Conservation (phyloP, 2,888 invertebrate genomes). For the Blastobasis lacticolella region DNA sequence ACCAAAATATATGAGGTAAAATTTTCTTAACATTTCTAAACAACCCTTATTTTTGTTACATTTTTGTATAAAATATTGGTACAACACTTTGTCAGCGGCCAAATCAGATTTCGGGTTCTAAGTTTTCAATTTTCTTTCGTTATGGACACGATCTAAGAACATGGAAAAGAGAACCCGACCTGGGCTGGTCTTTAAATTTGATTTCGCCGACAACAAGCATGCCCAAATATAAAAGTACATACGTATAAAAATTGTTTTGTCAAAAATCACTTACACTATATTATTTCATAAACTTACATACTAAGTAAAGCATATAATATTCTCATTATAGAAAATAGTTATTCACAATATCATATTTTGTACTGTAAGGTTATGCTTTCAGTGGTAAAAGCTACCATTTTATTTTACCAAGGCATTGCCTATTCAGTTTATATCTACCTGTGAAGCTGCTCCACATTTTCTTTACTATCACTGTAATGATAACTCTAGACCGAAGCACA, state of each 20-base stretch:
- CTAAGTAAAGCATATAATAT: conserved; percentile 66
- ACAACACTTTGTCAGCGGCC: conserved; percentile 30
- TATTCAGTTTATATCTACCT: no score
- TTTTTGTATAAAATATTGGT: conserved; percentile 29
- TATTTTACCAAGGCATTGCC: no score
- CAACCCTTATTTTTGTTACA: conserved; percentile 29
- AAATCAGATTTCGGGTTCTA: conserved; percentile 4
- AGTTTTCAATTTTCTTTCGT: no score
- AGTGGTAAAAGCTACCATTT: not conserved
- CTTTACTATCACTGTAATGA: not conserved
- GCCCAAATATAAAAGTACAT: conserved; percentile 24
- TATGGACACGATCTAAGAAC: no score
- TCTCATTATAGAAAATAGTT: conserved; percentile 50
- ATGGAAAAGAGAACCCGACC: no score
- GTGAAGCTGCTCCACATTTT: no score
- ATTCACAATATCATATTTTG: conserved; percentile 66
- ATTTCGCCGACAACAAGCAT: no score
- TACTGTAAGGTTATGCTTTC: conserved; percentile 64
- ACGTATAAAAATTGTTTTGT: conserved; percentile 44
- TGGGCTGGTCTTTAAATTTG: no score
- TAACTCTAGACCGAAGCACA: conserved; percentile 8
- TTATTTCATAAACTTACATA: conserved; percentile 36
- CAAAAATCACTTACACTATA: conserved; percentile 24
- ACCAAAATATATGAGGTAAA: conserved; percentile 51
- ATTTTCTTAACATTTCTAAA: conserved; percentile 45